phyloP scores from a whole-genome alignment of 2,888 invertebrate species.

The Volucella bombylans region DNA sequence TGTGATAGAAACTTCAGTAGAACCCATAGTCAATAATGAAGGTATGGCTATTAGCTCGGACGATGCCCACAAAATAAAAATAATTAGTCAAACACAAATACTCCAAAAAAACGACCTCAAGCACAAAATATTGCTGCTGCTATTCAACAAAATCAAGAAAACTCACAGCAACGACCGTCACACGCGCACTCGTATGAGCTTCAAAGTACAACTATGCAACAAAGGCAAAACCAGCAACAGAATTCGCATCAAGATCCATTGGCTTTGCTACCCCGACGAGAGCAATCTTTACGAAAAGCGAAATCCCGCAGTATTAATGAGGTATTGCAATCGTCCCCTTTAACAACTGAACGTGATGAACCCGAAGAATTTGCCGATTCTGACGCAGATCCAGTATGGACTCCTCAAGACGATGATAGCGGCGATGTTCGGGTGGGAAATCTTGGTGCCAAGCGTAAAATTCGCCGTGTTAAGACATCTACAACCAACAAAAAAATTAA shows the following conservation, averaged over 20 bases:
- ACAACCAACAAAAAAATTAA: constrained; percentile 30
- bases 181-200: constrained; percentile 81
- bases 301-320: constrained; percentile 86
- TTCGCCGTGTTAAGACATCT: constrained; percentile 41
- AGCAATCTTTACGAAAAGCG: constrained; percentile 86
- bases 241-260: constrained; percentile 79
- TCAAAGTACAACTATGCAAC: constrained; percentile 78
- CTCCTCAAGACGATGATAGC: constrained; percentile 85
- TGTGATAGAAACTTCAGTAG: constrained; percentile 82
- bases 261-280: constrained; percentile 84
- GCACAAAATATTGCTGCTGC: constrained; percentile 81
- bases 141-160: constrained; percentile 77
- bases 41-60: constrained; percentile 75
- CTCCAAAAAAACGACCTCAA: constrained; percentile 82
- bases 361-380: constrained; percentile 85
- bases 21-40: constrained; percentile 81
- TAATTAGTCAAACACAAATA: constrained; percentile 82
- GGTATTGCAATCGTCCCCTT: constrained; percentile 82
- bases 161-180: constrained; percentile 80
- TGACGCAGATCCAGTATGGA: constrained; percentile 90
- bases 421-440: constrained; percentile 49
- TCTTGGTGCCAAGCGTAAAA: constrained; percentile 47
- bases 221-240: constrained; percentile 67
- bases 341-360: constrained; percentile 82
- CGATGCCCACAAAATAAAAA: constrained; percentile 81